Percentiles rank a stretch among this genome's conserved stretches.
These are phyloP conservation scores for Armadillidium nasatum DNA, from an alignment of 1,140 invertebrate genomes.

Conservation along the genomic window DNA sequence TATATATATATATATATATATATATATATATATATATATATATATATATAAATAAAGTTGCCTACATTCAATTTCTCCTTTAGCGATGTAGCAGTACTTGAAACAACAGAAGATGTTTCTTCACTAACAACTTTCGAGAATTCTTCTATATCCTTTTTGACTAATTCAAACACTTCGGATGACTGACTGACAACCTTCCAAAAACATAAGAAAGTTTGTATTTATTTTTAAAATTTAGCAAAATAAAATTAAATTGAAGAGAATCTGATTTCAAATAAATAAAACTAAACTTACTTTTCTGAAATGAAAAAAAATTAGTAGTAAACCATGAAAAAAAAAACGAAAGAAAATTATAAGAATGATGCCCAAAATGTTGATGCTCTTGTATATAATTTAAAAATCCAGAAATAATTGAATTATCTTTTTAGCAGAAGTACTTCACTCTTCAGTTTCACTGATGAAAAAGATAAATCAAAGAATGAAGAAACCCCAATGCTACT, in stretches of 20 bases:
- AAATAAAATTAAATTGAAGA: background rate
- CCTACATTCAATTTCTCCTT: constrained; percentile 50
- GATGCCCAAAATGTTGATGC: too few species aligned
- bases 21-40: background rate
- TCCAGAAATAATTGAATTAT: too few species aligned
- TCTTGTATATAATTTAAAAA: too few species aligned
- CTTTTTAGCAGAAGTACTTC: too few species aligned
- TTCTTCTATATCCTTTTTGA: constrained; percentile 54
- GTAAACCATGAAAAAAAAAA: too few species aligned
- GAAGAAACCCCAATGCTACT: too few species aligned
- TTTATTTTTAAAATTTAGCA: background rate
- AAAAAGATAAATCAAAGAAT: too few species aligned
- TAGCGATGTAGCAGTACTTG: constrained; percentile 48
- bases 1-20: background rate
- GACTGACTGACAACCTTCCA: constrained; percentile 48
- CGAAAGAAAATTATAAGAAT: too few species aligned
- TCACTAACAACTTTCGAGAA: constrained; percentile 51
- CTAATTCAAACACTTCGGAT: constrained; percentile 51
- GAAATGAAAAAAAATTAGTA: too few species aligned
- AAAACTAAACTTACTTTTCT: background rate
- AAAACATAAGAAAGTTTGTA: background rate
- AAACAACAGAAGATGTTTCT: constrained; percentile 50
- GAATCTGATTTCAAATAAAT: background rate
- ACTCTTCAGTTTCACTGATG: too few species aligned
- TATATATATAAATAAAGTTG: background rate